Evolutionary conservation across 2,888 invertebrate genomes (phyloP).

Genomic region (Drosophila barbarae): DNA sequence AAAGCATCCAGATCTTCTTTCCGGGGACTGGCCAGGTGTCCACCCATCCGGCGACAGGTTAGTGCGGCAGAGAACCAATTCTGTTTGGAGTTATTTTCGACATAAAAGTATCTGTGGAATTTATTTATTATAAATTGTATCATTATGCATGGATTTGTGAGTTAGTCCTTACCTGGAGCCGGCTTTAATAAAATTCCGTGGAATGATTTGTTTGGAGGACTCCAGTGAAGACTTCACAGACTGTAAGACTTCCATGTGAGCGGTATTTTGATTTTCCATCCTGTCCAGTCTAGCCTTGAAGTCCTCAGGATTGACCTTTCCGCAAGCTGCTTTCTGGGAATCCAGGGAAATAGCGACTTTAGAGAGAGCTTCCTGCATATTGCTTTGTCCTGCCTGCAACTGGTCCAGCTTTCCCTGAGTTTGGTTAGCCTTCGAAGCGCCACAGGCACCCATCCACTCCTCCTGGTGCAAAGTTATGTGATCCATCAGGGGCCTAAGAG

Average conservation of each 20-base stretch:
- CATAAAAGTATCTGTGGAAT: background rate
- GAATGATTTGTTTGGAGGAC: background rate
- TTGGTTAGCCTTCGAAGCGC: background rate
- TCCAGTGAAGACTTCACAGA: background rate
- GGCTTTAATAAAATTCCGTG: background rate
- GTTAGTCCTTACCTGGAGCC: background rate
- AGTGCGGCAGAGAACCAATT: background rate
- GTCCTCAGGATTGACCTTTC: background rate
- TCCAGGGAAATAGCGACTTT: background rate
- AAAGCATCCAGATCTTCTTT: background rate
- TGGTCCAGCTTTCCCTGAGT: background rate
- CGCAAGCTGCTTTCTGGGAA: background rate
- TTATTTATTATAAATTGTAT: background rate
- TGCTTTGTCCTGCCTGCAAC: background rate
- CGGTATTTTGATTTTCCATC: background rate
- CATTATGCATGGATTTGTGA: too few relatives aligned
- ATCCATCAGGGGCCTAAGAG: background rate
- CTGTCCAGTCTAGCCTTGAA: background rate
- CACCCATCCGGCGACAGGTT: background rate
- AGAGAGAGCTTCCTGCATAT: background rate
- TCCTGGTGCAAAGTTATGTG: background rate
- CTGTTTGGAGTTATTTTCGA: background rate
- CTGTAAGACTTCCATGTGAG: background rate
- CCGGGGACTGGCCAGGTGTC: background rate
- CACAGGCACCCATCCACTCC: background rate